Conservation (phyloP, 2,888 invertebrate genomes). For the Noctua janthina region DNA sequence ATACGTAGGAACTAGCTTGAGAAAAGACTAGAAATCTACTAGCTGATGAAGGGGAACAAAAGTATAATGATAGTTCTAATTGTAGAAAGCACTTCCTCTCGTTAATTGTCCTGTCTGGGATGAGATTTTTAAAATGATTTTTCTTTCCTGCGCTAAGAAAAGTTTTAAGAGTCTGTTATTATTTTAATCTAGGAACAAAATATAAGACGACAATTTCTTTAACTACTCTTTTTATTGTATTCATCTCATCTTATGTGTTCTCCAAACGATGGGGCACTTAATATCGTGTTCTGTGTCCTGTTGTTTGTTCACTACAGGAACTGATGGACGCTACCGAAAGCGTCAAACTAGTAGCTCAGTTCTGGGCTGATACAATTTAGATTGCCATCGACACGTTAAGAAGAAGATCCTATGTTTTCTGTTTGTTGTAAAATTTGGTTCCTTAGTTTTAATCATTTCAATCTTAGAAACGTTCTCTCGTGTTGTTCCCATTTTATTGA, state of each 20-base stretch:
- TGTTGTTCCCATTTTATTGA: background rate
- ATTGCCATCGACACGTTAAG: too few relatives aligned
- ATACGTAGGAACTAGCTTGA: conserved; percentile 17
- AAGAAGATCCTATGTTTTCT: background rate
- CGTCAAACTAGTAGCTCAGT: too few relatives aligned
- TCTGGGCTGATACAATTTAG: too few relatives aligned
- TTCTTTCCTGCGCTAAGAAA: background rate
- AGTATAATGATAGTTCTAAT: conserved; percentile 20
- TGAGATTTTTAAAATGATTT: background rate
- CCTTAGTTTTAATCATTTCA: background rate
- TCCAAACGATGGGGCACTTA: too few relatives aligned
- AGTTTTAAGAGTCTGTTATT: background rate
- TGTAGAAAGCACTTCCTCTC: conserved; percentile 8
- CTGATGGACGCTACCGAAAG: too few relatives aligned
- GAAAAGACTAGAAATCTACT: conserved; percentile 17
- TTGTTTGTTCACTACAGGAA: too few relatives aligned
- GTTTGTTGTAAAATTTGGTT: background rate
- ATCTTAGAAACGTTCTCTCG: too few relatives aligned
- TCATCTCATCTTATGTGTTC: background rate
- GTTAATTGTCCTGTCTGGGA: conserved; percentile 13
- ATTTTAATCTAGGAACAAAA: background rate
- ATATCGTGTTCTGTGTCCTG: too few relatives aligned
- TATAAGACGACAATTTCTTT: background rate
- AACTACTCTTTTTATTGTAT: background rate
- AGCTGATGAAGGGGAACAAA: conserved; percentile 12